Conservation (phyloP, 2,888 invertebrate species). For the Ophonus ardosiacus region DNA sequence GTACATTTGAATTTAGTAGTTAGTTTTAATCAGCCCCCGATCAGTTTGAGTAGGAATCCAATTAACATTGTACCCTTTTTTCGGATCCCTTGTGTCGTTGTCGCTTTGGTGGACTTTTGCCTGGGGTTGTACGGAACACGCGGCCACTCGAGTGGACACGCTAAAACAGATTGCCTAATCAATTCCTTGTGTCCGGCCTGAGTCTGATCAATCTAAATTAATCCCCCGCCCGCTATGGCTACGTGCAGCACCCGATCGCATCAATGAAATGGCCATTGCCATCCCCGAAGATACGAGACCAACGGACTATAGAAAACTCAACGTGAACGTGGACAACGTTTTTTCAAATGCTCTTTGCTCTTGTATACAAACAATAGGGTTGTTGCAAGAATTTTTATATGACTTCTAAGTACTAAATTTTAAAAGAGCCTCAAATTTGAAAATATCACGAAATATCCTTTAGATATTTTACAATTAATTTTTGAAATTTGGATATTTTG, state of each 20-base stretch:
- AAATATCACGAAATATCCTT: too few species aligned
- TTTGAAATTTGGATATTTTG: too few species aligned
- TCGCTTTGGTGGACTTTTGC: slow-evolving; percentile 51
- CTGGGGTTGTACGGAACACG: slow-evolving; percentile 72
- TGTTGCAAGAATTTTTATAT: too few species aligned
- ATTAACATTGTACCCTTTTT: slow-evolving; percentile 8
- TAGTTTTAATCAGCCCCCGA: neutral
- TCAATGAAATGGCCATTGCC: slow-evolving; percentile 63
- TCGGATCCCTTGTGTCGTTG: slow-evolving; percentile 62
- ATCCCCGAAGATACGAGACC: neutral
- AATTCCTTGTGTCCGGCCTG: slow-evolving; percentile 77
- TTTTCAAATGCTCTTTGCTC: too few species aligned
- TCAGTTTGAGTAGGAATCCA: neutral
- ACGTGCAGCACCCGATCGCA: slow-evolving; percentile 66
- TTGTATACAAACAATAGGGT: too few species aligned
- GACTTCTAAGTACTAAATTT: too few species aligned
- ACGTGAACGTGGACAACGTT: too few species aligned
- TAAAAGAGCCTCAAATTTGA: too few species aligned
- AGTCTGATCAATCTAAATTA: slow-evolving; percentile 77
- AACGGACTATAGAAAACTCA: neutral
- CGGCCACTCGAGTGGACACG: slow-evolving; percentile 76
- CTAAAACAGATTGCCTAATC: slow-evolving; percentile 78
- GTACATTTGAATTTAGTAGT: too few species aligned
- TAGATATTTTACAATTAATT: too few species aligned
- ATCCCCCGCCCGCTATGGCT: slow-evolving; percentile 73